Conservation (phyloP, 2,113 vertebrate genomes). For the Promerops cafer region DNA sequence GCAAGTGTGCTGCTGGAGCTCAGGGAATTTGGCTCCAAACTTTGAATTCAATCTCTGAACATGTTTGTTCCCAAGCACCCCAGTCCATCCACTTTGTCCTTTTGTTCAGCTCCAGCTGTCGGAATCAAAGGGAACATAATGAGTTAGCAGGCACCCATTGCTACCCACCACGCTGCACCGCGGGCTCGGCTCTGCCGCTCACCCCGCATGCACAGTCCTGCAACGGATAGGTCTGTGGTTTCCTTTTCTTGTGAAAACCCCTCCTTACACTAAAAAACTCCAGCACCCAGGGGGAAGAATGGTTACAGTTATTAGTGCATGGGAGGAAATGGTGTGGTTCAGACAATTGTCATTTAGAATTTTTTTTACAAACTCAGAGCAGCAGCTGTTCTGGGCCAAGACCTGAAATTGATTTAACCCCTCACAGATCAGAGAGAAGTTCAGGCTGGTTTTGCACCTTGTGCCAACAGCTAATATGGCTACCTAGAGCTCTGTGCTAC, state of each 20-base stretch:
- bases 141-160: fast-evolving
- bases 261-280: background rate
- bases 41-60: background rate
- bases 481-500: background rate
- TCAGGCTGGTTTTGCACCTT: background rate
- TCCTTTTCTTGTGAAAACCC: background rate
- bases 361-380: background rate
- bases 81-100: fast-evolving
- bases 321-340: background rate
- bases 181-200: fast-evolving
- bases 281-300: background rate
- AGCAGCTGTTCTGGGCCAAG: background rate
- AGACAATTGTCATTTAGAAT: background rate
- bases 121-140: background rate
- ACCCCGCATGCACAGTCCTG: fast-evolving
- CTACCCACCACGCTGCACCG: fast-evolving
- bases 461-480: background rate
- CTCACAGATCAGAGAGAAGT: background rate
- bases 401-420: background rate
- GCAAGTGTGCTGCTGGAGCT: background rate
- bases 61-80: background rate
- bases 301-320: background rate
- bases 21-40: background rate
- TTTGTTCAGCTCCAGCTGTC: background rate
- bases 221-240: background rate